Evolutionary conservation across 2,888 invertebrate genomes (phyloP), one percentile per base, ranked within the genome.

Genomic region (Volucella zonaria): DNA sequence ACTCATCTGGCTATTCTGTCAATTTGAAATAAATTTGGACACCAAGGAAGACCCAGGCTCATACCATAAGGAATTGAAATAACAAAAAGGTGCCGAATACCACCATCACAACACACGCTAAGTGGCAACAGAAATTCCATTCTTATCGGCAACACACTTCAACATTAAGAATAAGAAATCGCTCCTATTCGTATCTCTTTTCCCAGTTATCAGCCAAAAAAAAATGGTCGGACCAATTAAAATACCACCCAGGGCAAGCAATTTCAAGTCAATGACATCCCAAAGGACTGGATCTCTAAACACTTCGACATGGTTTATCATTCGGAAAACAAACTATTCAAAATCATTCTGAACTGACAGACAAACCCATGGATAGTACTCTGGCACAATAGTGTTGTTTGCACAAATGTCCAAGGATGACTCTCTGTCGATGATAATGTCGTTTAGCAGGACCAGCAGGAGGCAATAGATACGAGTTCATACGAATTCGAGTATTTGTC

Each of bases 231-330:
- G 75, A 79, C 81, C 85, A 85, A 85, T 85, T 85, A 85, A 77
- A 85, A 85, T 85, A 67, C 85, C 85, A 85, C 85, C 85, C 85
- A 77, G 71, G 43, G 42, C 58, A 67, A 38, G 47, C 12, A 54
- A 43, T 68, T 38, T 11, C 43, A 38, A 56, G 80, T 52, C 83
- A 76, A 75, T 52, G 61, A 15, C 61, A 47, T 10, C 54, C 61
- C 66, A 85, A 85, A 80, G 71, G 66, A 80, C 58, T 81, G 81
- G 81, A 85, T 85, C 85, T 67, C 9, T 11, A 81, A 81, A 74
- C 76, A 85, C 77, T 85, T 85, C 76, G 85, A 85, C 81, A 85
- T 73, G 83, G 80, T 80, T 83, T 77, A 85, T 85, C 76, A 68
- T 56, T 51, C 43, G 73, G 77, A 85, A 85, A 81, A 85, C 81